Conservation (phyloP, 2,797 vertebrate genomes). For the Ataeniobius toweri region DNA sequence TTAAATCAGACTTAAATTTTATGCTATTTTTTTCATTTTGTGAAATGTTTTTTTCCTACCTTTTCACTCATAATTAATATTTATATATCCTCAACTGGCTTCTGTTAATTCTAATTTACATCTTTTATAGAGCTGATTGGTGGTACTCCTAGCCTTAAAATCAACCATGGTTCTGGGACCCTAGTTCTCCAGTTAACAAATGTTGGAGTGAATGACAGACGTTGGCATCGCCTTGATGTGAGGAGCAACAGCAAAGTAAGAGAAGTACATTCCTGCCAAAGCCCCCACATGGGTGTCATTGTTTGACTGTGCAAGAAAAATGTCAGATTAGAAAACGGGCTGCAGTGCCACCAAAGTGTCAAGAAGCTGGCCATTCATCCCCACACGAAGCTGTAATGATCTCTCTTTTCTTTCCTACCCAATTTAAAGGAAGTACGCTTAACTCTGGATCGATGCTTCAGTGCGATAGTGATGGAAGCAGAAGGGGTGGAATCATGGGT, state of each 20-base stretch:
- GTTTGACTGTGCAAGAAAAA: not conserved
- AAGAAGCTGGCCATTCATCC: not conserved
- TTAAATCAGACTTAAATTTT: slow-evolving; percentile 15
- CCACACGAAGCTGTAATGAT: slow-evolving; percentile 25
- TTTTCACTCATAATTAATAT: not conserved
- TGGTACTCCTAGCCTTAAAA: slow-evolving; percentile 82
- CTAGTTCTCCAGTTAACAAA: slow-evolving; percentile 81
- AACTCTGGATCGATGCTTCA: slow-evolving; percentile 82
- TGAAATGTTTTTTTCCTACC: not conserved
- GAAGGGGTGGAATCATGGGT: slow-evolving; percentile 84
- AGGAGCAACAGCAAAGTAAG: slow-evolving; percentile 84
- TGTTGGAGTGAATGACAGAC: slow-evolving; percentile 81
- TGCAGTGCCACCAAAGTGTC: not conserved
- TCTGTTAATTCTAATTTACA: slow-evolving; percentile 3
- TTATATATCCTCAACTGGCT: not conserved
- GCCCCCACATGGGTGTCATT: not conserved
- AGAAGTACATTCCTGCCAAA: not conserved
- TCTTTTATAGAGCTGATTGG: slow-evolving; percentile 76
- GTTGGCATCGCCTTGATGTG: slow-evolving; percentile 86
- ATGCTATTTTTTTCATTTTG: slow-evolving; percentile 1
- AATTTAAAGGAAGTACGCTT: slow-evolving; percentile 81
- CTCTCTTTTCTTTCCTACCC: slow-evolving; percentile 38
- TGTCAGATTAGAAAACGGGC: slow-evolving; percentile 6
- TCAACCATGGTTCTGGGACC: slow-evolving; percentile 83
- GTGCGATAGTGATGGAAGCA: slow-evolving; percentile 81